Conservation (phyloP, 92 coral and sea anemone species). For the Anthopleura xanthogrammica region DNA sequence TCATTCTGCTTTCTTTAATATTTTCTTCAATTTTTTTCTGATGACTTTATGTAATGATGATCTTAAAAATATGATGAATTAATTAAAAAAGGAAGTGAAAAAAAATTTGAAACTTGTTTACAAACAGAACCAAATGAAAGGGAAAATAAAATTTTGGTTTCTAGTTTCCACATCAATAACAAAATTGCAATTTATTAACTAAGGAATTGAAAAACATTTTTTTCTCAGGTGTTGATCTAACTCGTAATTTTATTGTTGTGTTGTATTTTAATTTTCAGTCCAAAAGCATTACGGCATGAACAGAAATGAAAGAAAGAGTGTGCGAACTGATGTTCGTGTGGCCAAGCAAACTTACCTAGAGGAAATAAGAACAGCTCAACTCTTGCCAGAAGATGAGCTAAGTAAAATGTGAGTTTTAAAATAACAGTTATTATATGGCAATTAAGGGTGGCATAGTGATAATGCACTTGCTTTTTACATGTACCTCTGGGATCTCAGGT, state of each 20-base stretch:
- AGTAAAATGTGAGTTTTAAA: constrained; percentile 58
- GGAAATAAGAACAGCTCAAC: constrained; percentile 86
- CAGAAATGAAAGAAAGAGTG: constrained; percentile 75
- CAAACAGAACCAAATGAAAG: neutral
- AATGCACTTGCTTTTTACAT: too few species aligned
- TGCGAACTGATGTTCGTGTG: constrained; percentile 75
- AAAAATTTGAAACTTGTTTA: neutral
- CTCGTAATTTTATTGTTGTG: neutral
- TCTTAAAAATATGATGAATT: too few species aligned
- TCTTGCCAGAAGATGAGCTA: constrained; percentile 69
- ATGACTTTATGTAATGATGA: too few species aligned
- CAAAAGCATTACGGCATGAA: constrained; percentile 76
- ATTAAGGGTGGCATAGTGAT: too few species aligned
- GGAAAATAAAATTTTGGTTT: neutral
- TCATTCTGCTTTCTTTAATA: too few species aligned
- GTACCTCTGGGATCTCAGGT: too few species aligned
- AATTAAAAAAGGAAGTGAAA: neutral
- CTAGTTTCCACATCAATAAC: neutral
- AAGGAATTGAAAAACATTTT: neutral
- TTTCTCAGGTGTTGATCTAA: neutral
- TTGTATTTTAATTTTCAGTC: constrained; percentile 41
- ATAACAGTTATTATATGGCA: neutral
- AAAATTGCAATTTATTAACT: neutral
- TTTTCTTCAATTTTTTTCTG: too few species aligned
- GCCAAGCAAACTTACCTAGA: constrained; percentile 93